Evolutionary conservation across 2,888 invertebrate genomes (phyloP), one percentile per base, ranked within the genome.

Genomic region (Saturnia pavonia): DNA sequence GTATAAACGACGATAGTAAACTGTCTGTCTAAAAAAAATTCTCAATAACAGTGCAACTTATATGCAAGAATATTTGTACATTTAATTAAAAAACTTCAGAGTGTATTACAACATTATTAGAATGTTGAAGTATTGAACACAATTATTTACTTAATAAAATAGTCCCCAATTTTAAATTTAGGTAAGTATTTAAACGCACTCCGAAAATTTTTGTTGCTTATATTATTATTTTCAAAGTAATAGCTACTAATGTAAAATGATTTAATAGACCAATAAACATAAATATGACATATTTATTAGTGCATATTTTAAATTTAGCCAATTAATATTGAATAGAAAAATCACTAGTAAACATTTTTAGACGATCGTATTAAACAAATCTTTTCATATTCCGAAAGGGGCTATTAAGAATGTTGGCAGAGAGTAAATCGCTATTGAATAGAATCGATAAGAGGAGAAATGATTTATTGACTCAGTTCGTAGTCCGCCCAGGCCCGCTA

Each of bases 391-490:
- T 85, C 84, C 82, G 84, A 85, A 85, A 87, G 84, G 82, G 74
- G 79, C 84, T 82, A 86, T 87, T 84, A 84, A 85, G 84, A 82
- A 79, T 79, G 77, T 75, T 72, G 57, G 57, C 27, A 60, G 57
- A 74, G 81, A 83, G 85, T 87, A 87, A 88, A 90, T 89, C 85
- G 87, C 85, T 87, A 87, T 89, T 89, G 84, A 91, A 90, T 89
- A 85, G 88, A 88, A 88, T 88, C 88, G 88, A 86, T 87, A 86
- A 88, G 87, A 87, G 88, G 85, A 85, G 86, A 84, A 82, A 92
- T 92, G 91, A 92, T 91, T 92, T 91, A 92, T 91, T 88, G 90
- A 88, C 89, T 90, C 85, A 83, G 81, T 83, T 84, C 79, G 80
- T 80, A 81, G 80, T 74, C 75, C 74, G 75, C 80, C 78, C 79